Base-by-base conservation (phyloP, 2,113 vertebrate genomes). In the Polypterus senegalus region DNA sequence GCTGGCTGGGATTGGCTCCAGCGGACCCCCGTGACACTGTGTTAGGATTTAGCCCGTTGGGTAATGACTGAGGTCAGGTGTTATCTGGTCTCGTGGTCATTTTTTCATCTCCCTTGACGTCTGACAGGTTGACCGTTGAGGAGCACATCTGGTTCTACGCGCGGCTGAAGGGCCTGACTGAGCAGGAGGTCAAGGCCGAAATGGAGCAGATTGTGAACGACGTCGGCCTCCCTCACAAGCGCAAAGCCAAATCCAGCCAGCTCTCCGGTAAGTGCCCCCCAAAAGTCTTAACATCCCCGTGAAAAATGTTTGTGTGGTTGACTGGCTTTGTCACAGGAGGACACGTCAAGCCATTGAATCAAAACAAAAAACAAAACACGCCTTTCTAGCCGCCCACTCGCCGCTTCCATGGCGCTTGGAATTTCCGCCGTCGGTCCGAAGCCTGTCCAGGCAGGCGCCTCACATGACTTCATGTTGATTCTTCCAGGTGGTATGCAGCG, bases 81-180 rank as follows among this genome's bases (percentile, higher is more conserved):
- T 27, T 27, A 27, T 27, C 27, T 27, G 27, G 27, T 27, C 27
- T 27, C 27, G 27, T 27, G 27, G 27, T 27, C 27, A 7, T 6
- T 6, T 53, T 1, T 63, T 5, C 3, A 4, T 52, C 64, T 48
- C 62, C 11, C 62, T 61, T 60, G 3, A 49, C 49, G 7, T 68
- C 64, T 49, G 11, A 2, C 74, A 98, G 96, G 89, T 74, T 99
- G 71, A 99, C 96, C 1, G 96, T 98, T 3, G 96, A 97, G 67
- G 96, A 99, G 47, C 96, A 99, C 75, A 93, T 99, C 71, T 98
- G 96, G 96, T 99, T 99, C 79, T 99, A 98, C 0, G 93, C 89
- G 5, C 84, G 94, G 3, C 88, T 99, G 11, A 99, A 99, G 75
- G 95, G 96, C 1, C 77, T 97, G 53, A 75, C 92, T 0, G 88